phyloP scores from a whole-genome alignment of 2,113 vertebrate genomes.

The Nanger granti region DNA sequence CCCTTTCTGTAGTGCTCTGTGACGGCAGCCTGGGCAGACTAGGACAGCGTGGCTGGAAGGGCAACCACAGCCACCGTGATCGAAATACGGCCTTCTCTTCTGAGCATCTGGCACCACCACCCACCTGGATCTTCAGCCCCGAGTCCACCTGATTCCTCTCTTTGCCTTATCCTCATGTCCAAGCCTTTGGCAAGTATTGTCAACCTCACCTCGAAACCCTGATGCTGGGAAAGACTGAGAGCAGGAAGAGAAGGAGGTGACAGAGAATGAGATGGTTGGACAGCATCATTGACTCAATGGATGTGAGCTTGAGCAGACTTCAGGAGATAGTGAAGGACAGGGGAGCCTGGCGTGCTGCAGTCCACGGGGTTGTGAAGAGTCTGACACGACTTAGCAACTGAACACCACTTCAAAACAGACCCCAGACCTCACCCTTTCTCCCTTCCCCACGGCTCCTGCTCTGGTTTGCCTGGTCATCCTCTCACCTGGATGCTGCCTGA shows the following conservation, averaged over 20 bases:
- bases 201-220: background rate
- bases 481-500: background rate
- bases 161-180: accelerated
- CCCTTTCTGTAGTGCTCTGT: background rate
- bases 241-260: background rate
- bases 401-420: background rate
- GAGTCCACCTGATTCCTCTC: background rate
- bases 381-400: background rate
- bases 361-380: background rate
- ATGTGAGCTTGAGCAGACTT: background rate
- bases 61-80: accelerated
- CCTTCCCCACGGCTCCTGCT: too few relatives aligned
- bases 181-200: background rate
- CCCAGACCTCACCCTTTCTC: background rate
- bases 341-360: background rate
- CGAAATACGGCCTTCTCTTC: accelerated
- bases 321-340: background rate
- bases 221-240: background rate
- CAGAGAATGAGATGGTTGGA: background rate
- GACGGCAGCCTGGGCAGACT: accelerated
- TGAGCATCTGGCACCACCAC: accelerated
- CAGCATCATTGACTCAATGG: background rate
- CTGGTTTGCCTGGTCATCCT: accelerated
- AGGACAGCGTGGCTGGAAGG: accelerated
- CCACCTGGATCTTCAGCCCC: accelerated